phyloP scores from a whole-genome alignment of 1,140 invertebrate species.

The Neodiprion fabricii region DNA sequence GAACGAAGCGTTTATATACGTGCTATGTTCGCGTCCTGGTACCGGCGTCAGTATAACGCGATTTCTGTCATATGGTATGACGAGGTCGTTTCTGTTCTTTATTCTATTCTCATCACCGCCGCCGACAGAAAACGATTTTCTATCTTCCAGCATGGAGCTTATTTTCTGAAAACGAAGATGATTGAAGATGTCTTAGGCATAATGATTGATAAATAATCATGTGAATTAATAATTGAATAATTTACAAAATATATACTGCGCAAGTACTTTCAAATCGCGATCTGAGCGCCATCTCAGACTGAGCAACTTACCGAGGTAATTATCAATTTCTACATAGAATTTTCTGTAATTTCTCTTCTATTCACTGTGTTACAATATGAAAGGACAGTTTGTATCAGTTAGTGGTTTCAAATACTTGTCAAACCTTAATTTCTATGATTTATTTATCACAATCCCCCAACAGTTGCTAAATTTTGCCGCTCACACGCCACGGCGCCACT shows the following conservation, averaged over 20 bases:
- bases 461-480: too few species aligned
- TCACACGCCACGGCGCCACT: too few species aligned
- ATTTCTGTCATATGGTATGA: conserved; percentile 92
- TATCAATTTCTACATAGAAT: too few species aligned
- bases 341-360: too few species aligned
- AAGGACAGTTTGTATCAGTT: too few species aligned
- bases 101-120: conserved; percentile 83
- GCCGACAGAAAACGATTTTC: conserved; percentile 82
- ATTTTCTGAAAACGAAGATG: conserved; percentile 71
- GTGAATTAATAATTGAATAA: not conserved
- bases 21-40: conserved; percentile 85
- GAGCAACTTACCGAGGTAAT: too few species aligned
- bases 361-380: too few species aligned
- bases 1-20: conserved; percentile 97
- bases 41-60: conserved; percentile 85
- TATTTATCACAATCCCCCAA: too few species aligned
- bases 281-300: too few species aligned
- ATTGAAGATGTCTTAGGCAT: conserved; percentile 19
- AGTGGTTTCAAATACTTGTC: too few species aligned
- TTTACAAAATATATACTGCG: not conserved
- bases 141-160: conserved; percentile 78
- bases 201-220: conserved; percentile 18
- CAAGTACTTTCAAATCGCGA: not conserved
- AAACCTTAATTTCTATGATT: too few species aligned
- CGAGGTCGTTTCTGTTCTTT: conserved; percentile 86